A percentile compares a stretch with the other conserved stretches of the same genome.
Conservation (phyloP, 2,113 vertebrate genomes). For the Saimiri boliviensis region DNA sequence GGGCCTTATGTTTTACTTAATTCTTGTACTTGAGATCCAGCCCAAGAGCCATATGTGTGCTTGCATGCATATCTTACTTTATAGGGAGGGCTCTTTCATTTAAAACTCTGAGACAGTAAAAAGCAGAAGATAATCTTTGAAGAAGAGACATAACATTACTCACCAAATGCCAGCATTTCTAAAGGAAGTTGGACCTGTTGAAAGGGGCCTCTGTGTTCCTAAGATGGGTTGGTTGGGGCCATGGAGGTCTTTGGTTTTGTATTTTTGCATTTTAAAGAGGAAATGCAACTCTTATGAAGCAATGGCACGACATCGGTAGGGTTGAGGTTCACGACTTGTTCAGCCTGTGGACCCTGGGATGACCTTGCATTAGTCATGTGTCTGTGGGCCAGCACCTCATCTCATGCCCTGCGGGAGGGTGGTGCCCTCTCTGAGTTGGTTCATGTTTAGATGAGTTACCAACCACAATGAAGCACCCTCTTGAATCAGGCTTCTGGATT, state of each 20-base stretch:
- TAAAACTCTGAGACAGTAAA: not conserved
- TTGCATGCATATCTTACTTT: slow-evolving; percentile 52
- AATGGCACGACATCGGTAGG: not conserved
- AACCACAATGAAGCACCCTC: slow-evolving; percentile 70
- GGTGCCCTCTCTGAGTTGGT: slow-evolving; percentile 59
- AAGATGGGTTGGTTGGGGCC: not conserved
- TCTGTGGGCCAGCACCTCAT: slow-evolving; percentile 41
- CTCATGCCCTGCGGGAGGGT: slow-evolving; percentile 67
- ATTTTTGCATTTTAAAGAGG: slow-evolving; percentile 41
- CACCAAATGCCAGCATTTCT: not conserved
- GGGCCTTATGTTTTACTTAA: slow-evolving; percentile 36
- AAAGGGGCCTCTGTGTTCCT: not conserved
- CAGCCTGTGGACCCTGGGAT: slow-evolving; percentile 40
- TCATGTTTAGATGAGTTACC: slow-evolving; percentile 65
- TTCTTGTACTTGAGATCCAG: slow-evolving; percentile 51
- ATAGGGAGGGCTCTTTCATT: slow-evolving; percentile 57
- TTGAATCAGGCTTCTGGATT: slow-evolving; percentile 70
- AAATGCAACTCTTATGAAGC: slow-evolving; percentile 20
- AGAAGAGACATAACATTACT: not conserved
- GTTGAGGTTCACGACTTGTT: slow-evolving; percentile 38
- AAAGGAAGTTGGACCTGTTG: not conserved
- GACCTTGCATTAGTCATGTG: slow-evolving; percentile 77
- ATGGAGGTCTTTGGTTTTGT: slow-evolving; percentile 33
- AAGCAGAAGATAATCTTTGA: not conserved
- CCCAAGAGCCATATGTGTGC: not conserved